Percentiles rank a stretch among this genome's conserved stretches.
Conservation (phyloP, 2,888 invertebrate species). For the Ophion costatus region DNA sequence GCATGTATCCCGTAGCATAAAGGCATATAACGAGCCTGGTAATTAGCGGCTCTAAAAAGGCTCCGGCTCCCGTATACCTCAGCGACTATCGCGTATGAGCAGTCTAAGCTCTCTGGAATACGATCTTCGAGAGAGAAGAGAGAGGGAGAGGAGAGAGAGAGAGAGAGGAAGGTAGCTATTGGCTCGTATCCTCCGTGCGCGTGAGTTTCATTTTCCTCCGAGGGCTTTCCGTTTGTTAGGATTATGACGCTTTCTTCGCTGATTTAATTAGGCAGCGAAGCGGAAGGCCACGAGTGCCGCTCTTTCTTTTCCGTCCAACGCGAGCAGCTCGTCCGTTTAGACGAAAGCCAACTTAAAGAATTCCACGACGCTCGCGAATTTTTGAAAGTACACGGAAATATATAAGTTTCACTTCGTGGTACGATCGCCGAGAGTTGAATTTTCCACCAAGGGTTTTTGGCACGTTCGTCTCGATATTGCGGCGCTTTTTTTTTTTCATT, state of each 20-base stretch:
- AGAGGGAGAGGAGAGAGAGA: neutral
- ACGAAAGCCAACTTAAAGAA: too few relatives aligned
- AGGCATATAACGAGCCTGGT: constrained; percentile 62
- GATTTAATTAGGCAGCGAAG: neutral
- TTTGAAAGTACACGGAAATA: too few relatives aligned
- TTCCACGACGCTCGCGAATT: too few relatives aligned
- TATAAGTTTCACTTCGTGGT: too few relatives aligned
- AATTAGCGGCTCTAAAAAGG: constrained; percentile 61
- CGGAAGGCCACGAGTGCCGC: neutral
- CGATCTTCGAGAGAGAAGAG: neutral
- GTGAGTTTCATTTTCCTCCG: neutral
- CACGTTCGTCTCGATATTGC: too few relatives aligned
- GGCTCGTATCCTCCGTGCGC: neutral
- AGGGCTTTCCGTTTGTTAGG: neutral
- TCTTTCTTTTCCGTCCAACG: too few relatives aligned
- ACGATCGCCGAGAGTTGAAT: too few relatives aligned
- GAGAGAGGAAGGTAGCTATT: neutral
- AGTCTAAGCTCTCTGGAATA: constrained; percentile 25
- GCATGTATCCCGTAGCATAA: constrained; percentile 42
- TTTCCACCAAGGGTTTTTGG: too few relatives aligned
- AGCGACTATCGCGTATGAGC: constrained; percentile 46
- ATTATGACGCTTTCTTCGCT: neutral
- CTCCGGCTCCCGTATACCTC: constrained; percentile 2
- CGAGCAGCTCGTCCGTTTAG: too few relatives aligned
- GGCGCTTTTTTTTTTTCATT: too few relatives aligned